Conservation (phyloP, 1,140 invertebrate genomes). For the Zaprionus kolodkinae region DNA sequence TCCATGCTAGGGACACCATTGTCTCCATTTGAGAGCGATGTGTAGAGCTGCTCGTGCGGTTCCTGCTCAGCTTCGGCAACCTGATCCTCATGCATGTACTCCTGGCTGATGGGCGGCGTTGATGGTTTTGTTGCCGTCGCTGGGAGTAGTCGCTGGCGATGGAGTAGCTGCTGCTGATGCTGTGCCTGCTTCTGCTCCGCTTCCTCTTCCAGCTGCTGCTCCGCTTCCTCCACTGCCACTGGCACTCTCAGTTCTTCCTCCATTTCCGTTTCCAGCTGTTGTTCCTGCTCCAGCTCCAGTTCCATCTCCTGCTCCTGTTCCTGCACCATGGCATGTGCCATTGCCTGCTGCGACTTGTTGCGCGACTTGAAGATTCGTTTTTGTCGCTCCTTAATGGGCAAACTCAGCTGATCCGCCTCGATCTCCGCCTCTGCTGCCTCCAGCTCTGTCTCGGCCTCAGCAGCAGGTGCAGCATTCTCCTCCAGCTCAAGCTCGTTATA, state of each 20-base stretch:
- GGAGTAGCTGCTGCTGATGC: background rate
- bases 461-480: background rate
- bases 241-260: background rate
- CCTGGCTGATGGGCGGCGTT: background rate
- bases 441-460: slow-evolving; percentile 5
- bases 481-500: background rate
- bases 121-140: background rate
- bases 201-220: background rate
- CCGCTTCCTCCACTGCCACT: background rate
- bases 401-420: slow-evolving; percentile 14
- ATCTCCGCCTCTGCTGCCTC: background rate
- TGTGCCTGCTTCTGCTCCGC: background rate
- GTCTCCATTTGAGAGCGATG: slow-evolving; percentile 13
- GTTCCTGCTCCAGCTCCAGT: background rate
- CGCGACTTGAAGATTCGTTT: slow-evolving; percentile 81
- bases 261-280: background rate
- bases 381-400: slow-evolving; percentile 77
- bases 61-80: slow-evolving; percentile 1
- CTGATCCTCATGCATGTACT: background rate
- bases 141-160: background rate
- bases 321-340: slow-evolving; percentile 7
- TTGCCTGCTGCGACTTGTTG: slow-evolving; percentile 51
- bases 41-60: background rate
- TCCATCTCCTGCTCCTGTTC: background rate
- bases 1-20: too few species aligned